phyloP scores from a whole-genome alignment of 2,113 vertebrate genomes.

The Crotalus tigris region DNA sequence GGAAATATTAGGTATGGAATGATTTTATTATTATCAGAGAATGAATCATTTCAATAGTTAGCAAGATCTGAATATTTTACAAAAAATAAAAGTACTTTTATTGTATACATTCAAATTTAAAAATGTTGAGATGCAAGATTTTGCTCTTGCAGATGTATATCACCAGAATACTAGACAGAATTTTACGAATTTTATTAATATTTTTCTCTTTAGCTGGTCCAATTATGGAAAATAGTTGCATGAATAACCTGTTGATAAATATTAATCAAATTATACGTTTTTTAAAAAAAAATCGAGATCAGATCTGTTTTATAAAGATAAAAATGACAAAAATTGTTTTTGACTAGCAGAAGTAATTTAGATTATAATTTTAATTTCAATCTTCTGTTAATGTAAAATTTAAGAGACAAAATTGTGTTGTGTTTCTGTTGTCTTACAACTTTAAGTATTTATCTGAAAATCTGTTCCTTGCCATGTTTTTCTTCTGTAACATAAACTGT shows the following conservation, averaged over 20 bases:
- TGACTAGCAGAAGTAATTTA: slow-evolving; percentile 62
- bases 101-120: slow-evolving; percentile 38
- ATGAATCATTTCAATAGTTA: slow-evolving; percentile 21
- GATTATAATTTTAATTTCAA: slow-evolving; percentile 69
- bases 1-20: slow-evolving; percentile 25
- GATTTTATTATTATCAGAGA: slow-evolving; percentile 25
- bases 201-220: slow-evolving; percentile 45
- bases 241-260: not conserved
- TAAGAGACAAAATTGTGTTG: slow-evolving; percentile 78
- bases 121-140: slow-evolving; percentile 28
- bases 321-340: slow-evolving; percentile 39
- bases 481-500: slow-evolving; percentile 99
- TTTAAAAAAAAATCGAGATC: slow-evolving; percentile 47
- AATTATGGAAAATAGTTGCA: slow-evolving; percentile 32
- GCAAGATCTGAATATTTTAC: slow-evolving; percentile 19
- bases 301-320: slow-evolving; percentile 32
- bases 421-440: slow-evolving; percentile 81
- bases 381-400: slow-evolving; percentile 77
- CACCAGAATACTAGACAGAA: slow-evolving; percentile 38
- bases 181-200: slow-evolving; percentile 29
- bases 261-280: not conserved
- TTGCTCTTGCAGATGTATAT: slow-evolving; percentile 32
- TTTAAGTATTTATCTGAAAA: slow-evolving; percentile 97
- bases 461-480: slow-evolving; percentile 99
- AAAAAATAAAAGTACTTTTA: slow-evolving; percentile 12